Percentiles rank a stretch among this genome's conserved stretches.
phyloP scores from a whole-genome alignment of 2,797 vertebrate species.

The Gephyroberyx darwinii region DNA sequence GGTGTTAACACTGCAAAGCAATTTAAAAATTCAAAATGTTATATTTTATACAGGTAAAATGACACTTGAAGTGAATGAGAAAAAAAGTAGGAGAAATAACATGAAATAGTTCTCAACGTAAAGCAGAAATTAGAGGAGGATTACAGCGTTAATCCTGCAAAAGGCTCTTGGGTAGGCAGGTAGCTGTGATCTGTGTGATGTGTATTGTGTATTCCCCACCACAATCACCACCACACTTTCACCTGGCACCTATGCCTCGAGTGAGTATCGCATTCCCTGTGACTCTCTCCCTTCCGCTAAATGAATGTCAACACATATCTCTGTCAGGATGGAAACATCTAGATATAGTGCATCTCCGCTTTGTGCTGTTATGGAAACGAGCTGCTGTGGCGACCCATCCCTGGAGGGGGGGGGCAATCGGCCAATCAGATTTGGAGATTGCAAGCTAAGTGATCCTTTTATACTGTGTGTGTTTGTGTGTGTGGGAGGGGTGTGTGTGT shows the following conservation, averaged over 20 bases:
- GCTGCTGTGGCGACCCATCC: constrained; percentile 18
- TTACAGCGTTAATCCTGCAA: constrained; percentile 1
- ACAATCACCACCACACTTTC: constrained; percentile 2
- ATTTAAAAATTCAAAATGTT: background rate
- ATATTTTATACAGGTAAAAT: constrained; percentile 3
- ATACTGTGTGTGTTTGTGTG: constrained; percentile 7
- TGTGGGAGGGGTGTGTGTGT: constrained; percentile 6
- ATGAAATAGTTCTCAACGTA: constrained; percentile 1
- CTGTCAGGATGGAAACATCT: constrained; percentile 21
- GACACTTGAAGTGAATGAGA: background rate
- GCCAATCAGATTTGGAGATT: constrained; percentile 37
- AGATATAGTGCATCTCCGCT: constrained; percentile 9
- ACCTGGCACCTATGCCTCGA: background rate
- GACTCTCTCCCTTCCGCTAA: constrained; percentile 16
- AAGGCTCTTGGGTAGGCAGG: background rate
- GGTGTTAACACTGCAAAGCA: too few relatives aligned
- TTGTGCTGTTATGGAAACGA: constrained; percentile 18
- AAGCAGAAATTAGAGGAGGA: too few relatives aligned
- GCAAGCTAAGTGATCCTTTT: constrained; percentile 40
- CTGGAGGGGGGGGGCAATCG: constrained; percentile 27
- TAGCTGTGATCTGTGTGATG: background rate
- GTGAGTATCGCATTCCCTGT: constrained; percentile 4
- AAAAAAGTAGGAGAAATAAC: background rate
- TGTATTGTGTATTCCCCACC: background rate
- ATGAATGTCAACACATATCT: constrained; percentile 44